These are phyloP conservation scores for Gallinago solitaria DNA, from an alignment of 2,797 vertebrate species.

Conservation along the genomic window DNA sequence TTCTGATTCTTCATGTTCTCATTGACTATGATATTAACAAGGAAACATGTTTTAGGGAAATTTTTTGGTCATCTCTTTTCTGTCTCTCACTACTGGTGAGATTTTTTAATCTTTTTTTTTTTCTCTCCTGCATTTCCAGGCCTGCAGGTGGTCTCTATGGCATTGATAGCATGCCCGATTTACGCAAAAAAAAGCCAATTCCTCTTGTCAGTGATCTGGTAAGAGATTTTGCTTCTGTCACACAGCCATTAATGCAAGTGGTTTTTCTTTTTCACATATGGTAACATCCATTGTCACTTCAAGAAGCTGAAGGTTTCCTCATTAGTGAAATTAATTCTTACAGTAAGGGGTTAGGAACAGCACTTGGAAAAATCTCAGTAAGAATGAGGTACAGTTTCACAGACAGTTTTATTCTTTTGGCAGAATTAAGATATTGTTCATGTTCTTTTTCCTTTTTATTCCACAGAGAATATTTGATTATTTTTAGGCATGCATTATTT, in stretches of 20 bases:
- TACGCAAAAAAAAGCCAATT: conserved; percentile 95
- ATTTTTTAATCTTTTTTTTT: background rate
- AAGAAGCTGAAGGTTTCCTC: background rate
- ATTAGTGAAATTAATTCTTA: background rate
- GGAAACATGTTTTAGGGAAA: background rate
- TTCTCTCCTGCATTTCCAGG: conserved; percentile 69
- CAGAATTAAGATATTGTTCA: background rate
- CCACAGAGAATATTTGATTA: background rate
- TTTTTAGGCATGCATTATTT: background rate
- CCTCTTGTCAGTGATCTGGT: conserved; percentile 98
- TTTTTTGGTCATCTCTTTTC: background rate
- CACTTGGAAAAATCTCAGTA: background rate
- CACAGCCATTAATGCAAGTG: background rate
- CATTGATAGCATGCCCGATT: conserved; percentile 98
- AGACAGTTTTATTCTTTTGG: background rate
- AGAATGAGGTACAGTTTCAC: background rate
- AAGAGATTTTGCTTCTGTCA: conserved; percentile 69
- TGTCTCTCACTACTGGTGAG: background rate
- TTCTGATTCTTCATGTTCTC: background rate
- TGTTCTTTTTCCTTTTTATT: background rate
- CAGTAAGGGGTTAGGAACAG: background rate
- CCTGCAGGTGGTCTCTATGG: conserved; percentile 92
- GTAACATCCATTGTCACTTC: background rate
- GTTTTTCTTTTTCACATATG: background rate
- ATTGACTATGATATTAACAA: background rate